Evolutionary conservation across 2,888 invertebrate species (phyloP), one percentile per base, ranked within the genome.

Genomic region (Cynaeus angustus): DNA sequence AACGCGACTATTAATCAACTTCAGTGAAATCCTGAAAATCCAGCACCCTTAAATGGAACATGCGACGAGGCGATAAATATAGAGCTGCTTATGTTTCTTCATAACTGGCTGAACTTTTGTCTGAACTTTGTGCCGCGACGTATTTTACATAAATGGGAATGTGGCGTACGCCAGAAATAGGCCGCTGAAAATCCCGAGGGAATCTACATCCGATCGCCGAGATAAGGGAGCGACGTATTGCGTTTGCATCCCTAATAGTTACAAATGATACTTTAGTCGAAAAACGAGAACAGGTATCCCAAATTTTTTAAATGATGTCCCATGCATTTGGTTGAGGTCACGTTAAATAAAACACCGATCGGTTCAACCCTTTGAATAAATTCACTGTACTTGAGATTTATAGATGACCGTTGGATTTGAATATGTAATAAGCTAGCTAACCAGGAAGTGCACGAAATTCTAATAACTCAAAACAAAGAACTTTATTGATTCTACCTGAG

Each of bases 1-100:
- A 46, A n/a, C 58, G 30, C n/a, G 12, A 48, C 59, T 43, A 67
- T 67, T 67, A 67, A 67, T 67, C 67, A 67, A 52, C 52, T 38
- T 21, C 37, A 58, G 37, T 12, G 41, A 59, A 67, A 58, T 67
- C 67, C 59, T 14, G 59, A 43, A 59, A 59, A 67, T 67, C 41
- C 67, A 8, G n/a, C 46, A 28, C 33, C 50, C 48, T 66, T 58
- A 66, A 66, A 56, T 58, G 48, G 26, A 66, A 66, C 66, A 58
- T 48, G 50, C 66, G 55, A 56, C 41, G 55, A 6, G n/a, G 43
- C 55, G 41, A 56, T 56, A 59, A 59, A 59, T 59, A 46, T 26
- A 59, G 13, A 16, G 16, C 52, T 62, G 52, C 50, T 62, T 62
- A 62, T 62, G 50, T 52, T 52, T 30, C 55, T 55, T 38, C 55